Evolutionary conservation across 53 echinoderm and acorn worm species (phyloP), one percentile per base, ranked within the genome.

Genomic region (Zoroaster sp.): DNA sequence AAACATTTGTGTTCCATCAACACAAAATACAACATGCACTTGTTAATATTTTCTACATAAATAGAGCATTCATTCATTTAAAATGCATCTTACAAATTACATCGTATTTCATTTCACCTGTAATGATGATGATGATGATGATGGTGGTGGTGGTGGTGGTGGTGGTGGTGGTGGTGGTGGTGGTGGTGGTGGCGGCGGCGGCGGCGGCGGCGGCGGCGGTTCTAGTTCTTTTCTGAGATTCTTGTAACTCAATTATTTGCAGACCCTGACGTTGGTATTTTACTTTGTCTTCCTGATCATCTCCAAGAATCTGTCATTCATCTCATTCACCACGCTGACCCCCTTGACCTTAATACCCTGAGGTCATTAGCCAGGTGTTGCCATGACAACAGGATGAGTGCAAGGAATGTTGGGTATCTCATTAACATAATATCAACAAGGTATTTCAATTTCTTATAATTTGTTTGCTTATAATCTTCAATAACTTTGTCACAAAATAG

Each of bases 301-400:
- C 80, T 91, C 20, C 97, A 95, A 44, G 66, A 86, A n/a, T 13
- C 75, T 39, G 37, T 95, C 36, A 59, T 97, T 18, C 92, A 95
- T 53, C 90, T 95, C 23, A 90, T 97, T 25, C 91, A 92, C 35
- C 76, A 91, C 40, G 83, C 94, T 25, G 82, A 91, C 46, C 77
- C 74, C 35, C n/a, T 95, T 9, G 63, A 73, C 38, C 51, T 72
- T 6, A 68, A 33, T 32, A 69, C 88, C 10, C 70, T 94, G 49
- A 73, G 74, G 80, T 68, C 79, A 39, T 88, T 97, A 13, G 88
- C 95, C 17, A 43, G 41, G 35, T 75, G 80, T 73, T 95, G 95
- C 86, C 82, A 87, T 55, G 88, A 87, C 67, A 42, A 78, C 34
- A 87, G 81, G 18, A 47, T 94, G n/a, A 47, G 51, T 17, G 54